Percentiles rank a stretch among this genome's conserved stretches.
Conservation (phyloP, 2,888 invertebrate genomes). For the Philhelius pedissequus region DNA sequence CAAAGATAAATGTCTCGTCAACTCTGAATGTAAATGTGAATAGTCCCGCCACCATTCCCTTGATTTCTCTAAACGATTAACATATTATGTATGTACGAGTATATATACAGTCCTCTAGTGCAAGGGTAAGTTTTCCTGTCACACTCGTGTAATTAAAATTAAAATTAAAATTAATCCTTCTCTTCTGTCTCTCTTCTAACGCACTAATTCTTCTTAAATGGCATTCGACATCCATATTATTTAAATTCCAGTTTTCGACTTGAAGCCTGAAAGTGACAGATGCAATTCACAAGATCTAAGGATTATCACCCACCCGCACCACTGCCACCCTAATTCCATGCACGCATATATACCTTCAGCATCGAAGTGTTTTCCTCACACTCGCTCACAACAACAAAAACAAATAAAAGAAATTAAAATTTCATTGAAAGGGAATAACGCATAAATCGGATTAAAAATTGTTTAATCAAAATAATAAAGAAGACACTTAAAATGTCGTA, state of each 20-base stretch:
- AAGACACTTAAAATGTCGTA: slow-evolving; percentile 71
- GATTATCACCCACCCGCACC: slow-evolving; percentile 63
- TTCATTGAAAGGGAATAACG: slow-evolving; percentile 69
- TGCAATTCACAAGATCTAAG: slow-evolving; percentile 64
- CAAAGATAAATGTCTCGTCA: slow-evolving; percentile 3
- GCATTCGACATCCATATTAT: slow-evolving; percentile 27
- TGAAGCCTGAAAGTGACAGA: slow-evolving; percentile 56
- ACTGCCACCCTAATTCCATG: not conserved
- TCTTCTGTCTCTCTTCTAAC: slow-evolving; percentile 59
- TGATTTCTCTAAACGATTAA: slow-evolving; percentile 1
- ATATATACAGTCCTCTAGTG: not conserved
- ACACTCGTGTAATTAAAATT: slow-evolving; percentile 59
- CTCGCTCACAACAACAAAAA: not conserved
- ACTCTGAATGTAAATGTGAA: not conserved
- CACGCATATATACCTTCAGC: not conserved
- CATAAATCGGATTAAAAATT: slow-evolving; percentile 70
- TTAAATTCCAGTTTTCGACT: slow-evolving; percentile 22
- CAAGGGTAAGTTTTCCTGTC: slow-evolving; percentile 53
- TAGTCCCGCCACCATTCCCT: slow-evolving; percentile 6
- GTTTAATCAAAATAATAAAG: slow-evolving; percentile 71
- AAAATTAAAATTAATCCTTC: slow-evolving; percentile 65
- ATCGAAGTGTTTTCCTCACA: slow-evolving; percentile 4
- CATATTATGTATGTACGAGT: not conserved
- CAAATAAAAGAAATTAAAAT: slow-evolving; percentile 58
- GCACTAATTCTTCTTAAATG: slow-evolving; percentile 57